phyloP scores from a whole-genome alignment of 2,113 vertebrate species.

The Phylloscopus whistleri region DNA sequence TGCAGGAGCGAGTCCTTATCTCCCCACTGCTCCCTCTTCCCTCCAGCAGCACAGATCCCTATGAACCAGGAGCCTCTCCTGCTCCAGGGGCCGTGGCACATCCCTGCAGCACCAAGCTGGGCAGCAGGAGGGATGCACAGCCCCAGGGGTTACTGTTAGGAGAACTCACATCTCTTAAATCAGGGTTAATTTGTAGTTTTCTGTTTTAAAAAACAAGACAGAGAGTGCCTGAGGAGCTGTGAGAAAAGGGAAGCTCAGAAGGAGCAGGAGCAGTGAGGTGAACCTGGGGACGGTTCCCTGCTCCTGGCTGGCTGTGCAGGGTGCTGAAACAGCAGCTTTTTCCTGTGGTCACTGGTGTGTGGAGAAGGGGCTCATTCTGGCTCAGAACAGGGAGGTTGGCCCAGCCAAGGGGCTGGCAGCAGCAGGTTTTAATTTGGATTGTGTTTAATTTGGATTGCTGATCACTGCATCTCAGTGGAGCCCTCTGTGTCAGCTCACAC shows the following conservation, averaged over 20 bases:
- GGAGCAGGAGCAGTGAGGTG: not conserved
- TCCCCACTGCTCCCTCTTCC: not conserved
- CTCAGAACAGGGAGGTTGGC: not conserved
- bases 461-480: not conserved
- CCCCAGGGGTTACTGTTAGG: accelerated
- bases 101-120: not conserved
- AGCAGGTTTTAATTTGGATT: not conserved
- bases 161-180: not conserved
- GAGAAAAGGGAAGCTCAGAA: not conserved
- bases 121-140: not conserved
- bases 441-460: not conserved
- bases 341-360: not conserved
- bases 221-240: not conserved
- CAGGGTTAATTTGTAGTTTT: not conserved
- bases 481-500: not conserved
- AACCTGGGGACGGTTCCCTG: not conserved
- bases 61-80: not conserved
- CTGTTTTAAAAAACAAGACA: not conserved
- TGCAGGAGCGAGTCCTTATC: constrained; percentile 18
- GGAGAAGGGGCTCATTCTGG: not conserved
- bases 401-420: accelerated
- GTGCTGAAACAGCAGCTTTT: not conserved
- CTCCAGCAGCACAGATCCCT: not conserved
- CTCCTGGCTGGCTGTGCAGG: not conserved
- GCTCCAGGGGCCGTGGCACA: not conserved